Evolutionary conservation across 2,797 vertebrate genomes (phyloP), one percentile per base, ranked within the genome.

Genomic region (Parotocinclus haroldoi): DNA sequence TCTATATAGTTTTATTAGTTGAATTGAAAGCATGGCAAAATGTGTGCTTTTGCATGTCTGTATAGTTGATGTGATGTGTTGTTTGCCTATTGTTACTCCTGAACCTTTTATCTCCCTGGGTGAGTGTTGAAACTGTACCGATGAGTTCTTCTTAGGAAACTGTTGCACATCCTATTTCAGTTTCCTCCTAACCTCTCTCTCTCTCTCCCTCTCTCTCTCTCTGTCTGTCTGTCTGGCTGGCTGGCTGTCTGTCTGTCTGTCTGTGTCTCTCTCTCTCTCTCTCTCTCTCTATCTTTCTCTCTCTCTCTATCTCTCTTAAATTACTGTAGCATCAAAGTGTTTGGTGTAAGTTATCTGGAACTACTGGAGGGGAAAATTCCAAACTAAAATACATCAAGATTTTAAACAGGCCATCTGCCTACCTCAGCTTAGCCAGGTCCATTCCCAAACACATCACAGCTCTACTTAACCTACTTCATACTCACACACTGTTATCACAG

Each of bases 151-250:
- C 88, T 90, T 84, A 88, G 89, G 91, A 91, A 92, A 90, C 87
- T 87, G 86, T 90, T 87, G 86, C 90, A 91, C 90, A 90, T 91
- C 89, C 88, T 90, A 90, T 90, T 92, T 89, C 89, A 89, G 86
- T 86, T 91, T 91, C 88, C 88, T 88, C 84, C 85, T 76, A 27
- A 62, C 83, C 78, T 84, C 73, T 87, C 80, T 63, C 27, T 65
- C 27, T 69, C 39, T 68, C 27, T 27, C 27, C 5, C 27, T 27
- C 27, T 62, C 27, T 65, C 27, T 69, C 39, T 68, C 27, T 27
- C 27, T 27, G 2, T 27, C 27, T 62, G 2, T 9, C 7, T n/a
- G n/a, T n/a, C n/a, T n/a, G n/a, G n/a, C n/a, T n/a, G n/a, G n/a
- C n/a, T n/a, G n/a, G n/a, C 27, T 27, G 2, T 62, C 27, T 65